Base-by-base conservation (phyloP, 2,888 invertebrate species). In the Cryptus viduatorius region DNA sequence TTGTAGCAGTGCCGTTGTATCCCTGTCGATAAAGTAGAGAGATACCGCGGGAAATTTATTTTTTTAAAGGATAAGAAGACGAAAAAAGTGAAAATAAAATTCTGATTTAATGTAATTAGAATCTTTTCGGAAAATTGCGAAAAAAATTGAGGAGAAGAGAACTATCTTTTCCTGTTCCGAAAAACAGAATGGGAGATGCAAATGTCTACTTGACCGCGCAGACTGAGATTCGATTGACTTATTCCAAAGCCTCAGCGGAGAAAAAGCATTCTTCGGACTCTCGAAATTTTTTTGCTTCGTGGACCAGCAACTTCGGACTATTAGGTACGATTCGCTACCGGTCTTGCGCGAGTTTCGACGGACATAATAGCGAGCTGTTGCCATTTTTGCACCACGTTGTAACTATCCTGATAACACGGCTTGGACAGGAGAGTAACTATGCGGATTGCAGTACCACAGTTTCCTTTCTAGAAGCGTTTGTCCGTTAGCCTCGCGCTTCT, bases 401-500 rank as follows among this genome's bases (percentile, higher is more conserved):
- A 46, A n/a, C 56, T 44, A 31, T 59, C 46, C 50, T 50, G 50
- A 64, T 65, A 50, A 37, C 8, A 46, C 46, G n/a, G 3, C 42
- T 56, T 59, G 68, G 56, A 24, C 12, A n/a, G 42, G 16, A 29
- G 68, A 68, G n/a, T 56, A 1, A 76, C 42, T 29, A 61, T 71
- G 61, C 61, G 48, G 46, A 48, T 64, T 50, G 61, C 71, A 37
- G 29, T 46, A 7, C 24, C 50, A 8, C 31, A 19, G 50, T 14
- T 29, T 19, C 59, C 29, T 4, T 50, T 29, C 61, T 73, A 64
- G 64, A 37, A 64, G 61, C 61, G 53, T 65, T 65, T 53, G 46
- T 72, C 65, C 79, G 71, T 72, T 72, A 72, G 65, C 79, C 79
- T 59, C 53, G 79, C 64, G 65, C 64, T 72, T 53, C 71, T 71